Evolutionary conservation across 1,140 invertebrate genomes (phyloP), one percentile per base, ranked within the genome.

Genomic region (Drosophila ogumai): DNA sequence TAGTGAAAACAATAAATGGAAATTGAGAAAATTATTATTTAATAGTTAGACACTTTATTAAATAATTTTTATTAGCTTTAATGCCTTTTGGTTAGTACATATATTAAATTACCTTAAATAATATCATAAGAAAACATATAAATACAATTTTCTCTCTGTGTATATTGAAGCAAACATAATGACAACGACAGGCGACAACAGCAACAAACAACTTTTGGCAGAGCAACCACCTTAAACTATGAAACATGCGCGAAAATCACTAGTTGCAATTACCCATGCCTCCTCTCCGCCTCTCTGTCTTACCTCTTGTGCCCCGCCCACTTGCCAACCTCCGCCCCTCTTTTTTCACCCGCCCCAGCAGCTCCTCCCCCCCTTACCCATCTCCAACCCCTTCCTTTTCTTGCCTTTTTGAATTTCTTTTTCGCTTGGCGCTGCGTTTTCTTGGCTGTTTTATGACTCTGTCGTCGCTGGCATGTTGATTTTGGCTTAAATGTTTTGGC

Each of bases 401-500:
- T 67, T 32, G 25, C 38, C 43, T 56, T 47, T 50, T 61, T 65
- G 36, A 19, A 22, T 47, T 58, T 79, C 31, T 52, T 74, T 19
- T 76, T n/a, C 32, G 32, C 25, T 77, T 41, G 43, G 68, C 57
- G 43, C 68, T 75, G 72, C 72, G 15, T 63, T 75, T 73, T 38
- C 72, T 60, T 49, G 28, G 34, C 50, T 67, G 47, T 52, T 72
- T 72, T 72, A 72, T 72, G 69, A 59, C 66, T 72, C 69, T 72
- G 68, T 76, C 60, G 71, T 75, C 46, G 52, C 47, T 65, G 52
- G 61, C 72, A 79, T 87, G 80, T 88, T 88, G 86, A 87, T 87
- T 87, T 88, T 82, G 84, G 80, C 84, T 84, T 88, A 80, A 88
- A 87, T 87, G 84, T 87, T 87, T 88, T 84, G 79, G 84, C 71